Conservation (phyloP, 2,888 invertebrate genomes). For the Drosophila parthenogenetica region DNA sequence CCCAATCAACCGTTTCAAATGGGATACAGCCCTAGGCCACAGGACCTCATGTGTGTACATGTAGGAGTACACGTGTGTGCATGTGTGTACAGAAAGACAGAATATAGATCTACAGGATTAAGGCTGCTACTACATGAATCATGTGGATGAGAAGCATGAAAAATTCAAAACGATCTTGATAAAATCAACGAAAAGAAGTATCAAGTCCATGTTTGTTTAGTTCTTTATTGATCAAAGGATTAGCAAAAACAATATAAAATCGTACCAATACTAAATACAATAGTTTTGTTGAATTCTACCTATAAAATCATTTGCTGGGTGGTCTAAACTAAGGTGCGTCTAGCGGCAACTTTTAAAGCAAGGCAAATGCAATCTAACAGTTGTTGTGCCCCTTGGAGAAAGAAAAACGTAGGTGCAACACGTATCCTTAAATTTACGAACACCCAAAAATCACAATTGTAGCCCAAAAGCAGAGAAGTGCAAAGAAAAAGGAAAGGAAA, state of each 20-base stretch:
- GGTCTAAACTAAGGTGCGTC: slow-evolving; percentile 52
- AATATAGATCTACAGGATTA: slow-evolving; percentile 5
- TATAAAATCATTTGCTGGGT: slow-evolving; percentile 45
- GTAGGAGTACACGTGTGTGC: background rate
- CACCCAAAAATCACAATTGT: slow-evolving; percentile 38
- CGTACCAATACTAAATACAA: background rate
- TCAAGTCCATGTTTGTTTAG: background rate
- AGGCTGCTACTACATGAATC: slow-evolving; percentile 8
- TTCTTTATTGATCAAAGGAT: background rate
- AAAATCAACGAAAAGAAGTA: background rate
- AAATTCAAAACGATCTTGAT: slow-evolving; percentile 48
- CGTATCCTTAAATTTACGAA: slow-evolving; percentile 33
- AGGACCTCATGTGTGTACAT: slow-evolving; percentile 1
- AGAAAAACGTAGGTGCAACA: slow-evolving; percentile 47
- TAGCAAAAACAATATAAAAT: too few relatives aligned
- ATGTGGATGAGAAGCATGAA: slow-evolving; percentile 60
- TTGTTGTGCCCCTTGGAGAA: slow-evolving; percentile 36
- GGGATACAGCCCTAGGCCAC: slow-evolving; percentile 28
- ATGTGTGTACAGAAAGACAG: slow-evolving; percentile 6
- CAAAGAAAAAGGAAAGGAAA: slow-evolving; percentile 37
- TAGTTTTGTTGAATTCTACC: background rate
- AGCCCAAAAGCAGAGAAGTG: slow-evolving; percentile 19
- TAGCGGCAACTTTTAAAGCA: slow-evolving; percentile 58
- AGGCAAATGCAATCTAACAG: slow-evolving; percentile 42
- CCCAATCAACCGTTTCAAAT: slow-evolving; percentile 76